Evolutionary conservation across 2,113 vertebrate species (phyloP), one percentile per base, ranked within the genome.

Genomic region (Oriolus oriolus): DNA sequence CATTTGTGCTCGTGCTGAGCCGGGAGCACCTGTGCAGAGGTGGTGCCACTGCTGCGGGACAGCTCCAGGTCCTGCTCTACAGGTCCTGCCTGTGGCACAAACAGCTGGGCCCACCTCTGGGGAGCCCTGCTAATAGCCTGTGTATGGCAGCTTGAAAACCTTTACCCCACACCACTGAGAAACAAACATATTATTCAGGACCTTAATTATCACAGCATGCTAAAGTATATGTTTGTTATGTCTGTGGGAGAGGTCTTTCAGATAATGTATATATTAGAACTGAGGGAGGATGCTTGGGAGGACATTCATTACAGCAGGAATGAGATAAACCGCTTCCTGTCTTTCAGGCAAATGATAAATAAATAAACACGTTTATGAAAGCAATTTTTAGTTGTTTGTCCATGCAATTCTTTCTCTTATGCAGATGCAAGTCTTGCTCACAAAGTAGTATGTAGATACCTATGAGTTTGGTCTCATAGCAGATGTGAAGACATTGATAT

Each of bases 241-340:
- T 15, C 50, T 78, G 41, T 65, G 65, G 54, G 63, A 84, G 56
- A n/a, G 82, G 65, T 11, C 68, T 84, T 84, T 74, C 39, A 66
- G 64, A 63, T 70, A 73, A 76, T 53, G 13, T 65, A 30, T 66
- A 50, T 28, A 37, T 33, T 31, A 31, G 83, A 77, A 83, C 68
- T 30, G 63, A 60, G 54, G 45, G 41, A 93, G 70, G 60, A 66
- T 93, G 79, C n/a, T 57, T 33, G 49, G 30, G 50, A 77, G 63
- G 59, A 19, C 35, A 57, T 69, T 80, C 61, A 61, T 89, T 90
- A 79, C 41, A 85, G 57, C 37, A 90, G 78, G 57, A 85, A 96
- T 73, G 70, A 93, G 75, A 91, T 89, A 89, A 95, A 87, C 63
- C 47, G 44, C 79, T 84, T 96, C 85, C 85, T 92, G 20, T 92